phyloP scores from a whole-genome alignment of 2,888 invertebrate genomes.

The Rhagophthalmus giganteus region DNA sequence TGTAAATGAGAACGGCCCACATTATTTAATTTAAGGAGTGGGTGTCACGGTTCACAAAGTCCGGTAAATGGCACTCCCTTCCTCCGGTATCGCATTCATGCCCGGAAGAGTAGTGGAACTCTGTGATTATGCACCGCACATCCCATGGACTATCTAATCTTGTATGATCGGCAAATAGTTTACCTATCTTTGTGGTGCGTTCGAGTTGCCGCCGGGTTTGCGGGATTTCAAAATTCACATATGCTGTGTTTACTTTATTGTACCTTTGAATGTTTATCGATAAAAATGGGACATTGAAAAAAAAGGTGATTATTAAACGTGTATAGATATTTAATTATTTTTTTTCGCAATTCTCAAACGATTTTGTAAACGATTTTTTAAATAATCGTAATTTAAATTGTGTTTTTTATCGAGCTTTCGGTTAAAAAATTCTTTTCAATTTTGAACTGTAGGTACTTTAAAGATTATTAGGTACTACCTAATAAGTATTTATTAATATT shows the following conservation, averaged over 20 bases:
- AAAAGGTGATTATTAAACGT: no score
- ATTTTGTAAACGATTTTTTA: no score
- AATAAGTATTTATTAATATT: no score
- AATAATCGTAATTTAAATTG: no score
- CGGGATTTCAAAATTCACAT: slow-evolving; percentile 3
- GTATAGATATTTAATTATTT: no score
- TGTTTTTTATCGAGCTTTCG: no score
- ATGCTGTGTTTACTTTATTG: neutral
- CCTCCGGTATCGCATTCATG: slow-evolving; percentile 32
- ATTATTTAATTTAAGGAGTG: slow-evolving; percentile 37
- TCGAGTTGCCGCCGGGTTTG: slow-evolving; percentile 5
- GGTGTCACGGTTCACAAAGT: slow-evolving; percentile 34
- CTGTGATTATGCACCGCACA: slow-evolving; percentile 31
- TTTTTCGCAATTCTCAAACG: no score
- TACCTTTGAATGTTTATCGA: neutral
- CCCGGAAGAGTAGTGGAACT: slow-evolving; percentile 37
- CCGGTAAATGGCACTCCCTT: slow-evolving; percentile 37
- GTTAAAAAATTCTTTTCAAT: no score
- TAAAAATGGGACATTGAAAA: no score
- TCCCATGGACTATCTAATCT: slow-evolving; percentile 25
- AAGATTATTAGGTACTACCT: no score
- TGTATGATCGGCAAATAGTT: slow-evolving; percentile 23
- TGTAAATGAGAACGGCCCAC: slow-evolving; percentile 18
- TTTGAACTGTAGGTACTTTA: no score
- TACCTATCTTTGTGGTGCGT: slow-evolving; percentile 11